Percentiles rank a stretch among this genome's conserved stretches.
Evolutionary conservation across 2,888 invertebrate species (phyloP).

Genomic region (Pegoplata infirma): DNA sequence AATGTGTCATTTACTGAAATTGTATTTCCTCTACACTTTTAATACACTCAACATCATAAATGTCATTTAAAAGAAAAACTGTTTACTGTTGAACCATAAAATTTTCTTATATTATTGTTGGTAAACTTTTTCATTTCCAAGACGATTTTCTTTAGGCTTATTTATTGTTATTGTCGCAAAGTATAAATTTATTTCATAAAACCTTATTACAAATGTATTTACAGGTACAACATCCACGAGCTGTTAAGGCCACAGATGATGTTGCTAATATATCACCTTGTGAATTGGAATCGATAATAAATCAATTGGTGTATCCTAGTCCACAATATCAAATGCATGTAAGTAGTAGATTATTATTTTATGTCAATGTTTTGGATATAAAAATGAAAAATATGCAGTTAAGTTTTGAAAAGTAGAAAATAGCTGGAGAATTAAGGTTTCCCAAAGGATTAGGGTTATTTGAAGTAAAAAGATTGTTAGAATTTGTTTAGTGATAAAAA

Average conservation of each 20-base stretch:
- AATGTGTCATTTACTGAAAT: neutral
- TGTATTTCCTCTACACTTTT: neutral
- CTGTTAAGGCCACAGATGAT: conserved; percentile 71
- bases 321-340: conserved; percentile 77
- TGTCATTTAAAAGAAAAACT: neutral
- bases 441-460: neutral
- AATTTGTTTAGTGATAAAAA: too few species aligned
- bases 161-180: neutral
- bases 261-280: conserved; percentile 74
- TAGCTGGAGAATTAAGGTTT: neutral
- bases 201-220: conserved; percentile 22
- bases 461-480: too few species aligned
- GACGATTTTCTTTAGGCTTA: neutral
- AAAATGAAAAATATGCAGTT: too few species aligned
- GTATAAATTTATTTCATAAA: neutral
- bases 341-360: conserved; percentile 70
- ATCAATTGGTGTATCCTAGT: conserved; percentile 76
- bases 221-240: conserved; percentile 73
- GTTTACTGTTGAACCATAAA: conserved; percentile 8
- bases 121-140: neutral
- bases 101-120: neutral
- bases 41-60: neutral
- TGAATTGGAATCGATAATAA: conserved; percentile 76
- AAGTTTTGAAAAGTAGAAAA: neutral
- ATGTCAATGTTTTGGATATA: too few species aligned